Base-by-base conservation (phyloP, 2,888 invertebrate genomes). In the Agrochola litura region DNA sequence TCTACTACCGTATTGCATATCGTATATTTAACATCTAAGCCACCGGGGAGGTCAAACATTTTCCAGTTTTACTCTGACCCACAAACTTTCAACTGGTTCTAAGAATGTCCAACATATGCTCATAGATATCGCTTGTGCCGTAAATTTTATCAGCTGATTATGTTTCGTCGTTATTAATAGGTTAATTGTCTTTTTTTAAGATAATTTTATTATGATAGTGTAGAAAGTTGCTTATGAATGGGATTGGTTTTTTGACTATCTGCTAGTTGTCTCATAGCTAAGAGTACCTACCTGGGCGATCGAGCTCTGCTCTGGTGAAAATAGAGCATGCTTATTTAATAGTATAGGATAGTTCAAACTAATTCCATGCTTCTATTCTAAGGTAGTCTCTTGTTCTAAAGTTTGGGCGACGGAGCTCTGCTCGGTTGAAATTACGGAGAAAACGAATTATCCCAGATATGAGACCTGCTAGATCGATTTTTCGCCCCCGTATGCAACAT, bases 91-190 rank as follows among this genome's bases (percentile, higher is more conserved):
- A 86, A 89, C 89, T 61, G 73, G 84, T 86, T 81, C 64, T 69
- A 61, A 70, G 71, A 84, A 86, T 81, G 70, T 86, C 65, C 74
- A 79, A 81, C 84, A 84, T 76, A 80, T 76, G 79, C 69, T 79
- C 66, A 66, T 6, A 80, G 67, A 76, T 83, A 78, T 76, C 67
- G 84, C 76, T 73, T 49, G 65, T 56, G 75, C 74, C 76, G 83
- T 91, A 84, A 89, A 89, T 82, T 87, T 88, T 81, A 90, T 68
- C 88, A 86, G 85, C 86, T 83, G 88, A 83, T 89, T 87, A 87
- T 81, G 72, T 80, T 81, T 67, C 69, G 65, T 78, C 76, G 68
- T 86, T 46, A 65, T 82, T 78, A 86, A 86, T 84, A 74, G 82
- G 79, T 80, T 86, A 88, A 87, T 90, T 88, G 81, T 80, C 70